Evolutionary conservation across 2,797 vertebrate species (phyloP), one percentile per base, ranked within the genome.

Genomic region (Acrossocheilus fasciatus): DNA sequence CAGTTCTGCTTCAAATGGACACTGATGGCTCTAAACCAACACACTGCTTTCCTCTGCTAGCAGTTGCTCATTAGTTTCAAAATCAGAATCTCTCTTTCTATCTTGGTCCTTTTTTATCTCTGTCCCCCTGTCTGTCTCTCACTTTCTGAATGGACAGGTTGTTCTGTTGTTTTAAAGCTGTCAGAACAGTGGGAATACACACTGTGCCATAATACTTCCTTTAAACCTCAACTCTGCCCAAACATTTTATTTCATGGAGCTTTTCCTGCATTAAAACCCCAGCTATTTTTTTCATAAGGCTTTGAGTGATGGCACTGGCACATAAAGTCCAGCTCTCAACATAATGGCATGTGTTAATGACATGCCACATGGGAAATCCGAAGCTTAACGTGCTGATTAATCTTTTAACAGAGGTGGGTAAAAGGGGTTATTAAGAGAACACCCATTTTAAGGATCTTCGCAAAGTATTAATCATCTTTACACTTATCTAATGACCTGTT

Each of bases 331-430:
- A 78, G 26, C 69, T 81, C 36, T 59, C 81, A 54, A 79, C 66
- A 87, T 84, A 75, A 84, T 82, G 39, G 50, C 69, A 69, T 82
- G 59, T 77, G 64, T 69, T 82, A 84, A 89, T 89, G 82, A 86
- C 54, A 74, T 57, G 66, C 26, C 87, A 87, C 79, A 72, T 50
- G 78, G 75, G 85, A 88, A 89, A 86, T 88, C 70, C 59, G 39
- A 85, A 85, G 73, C 78, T 86, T 81, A 68, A 23, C 84, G 50
- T 84, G 68, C 87, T 83, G 74, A 88, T 85, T 87, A 89, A 88
- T 87, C 81, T 86, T 85, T 87, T 36, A 83, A 84, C 47, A 39
- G 74, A 84, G 82, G 77, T 87, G 82, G 84, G 79, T 86, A 83
- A 66, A 82, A 84, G 59, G 76, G 69, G 54, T 86, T 86, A 89